Conservation (phyloP, 2,797 vertebrate species). For the Pteropus rufus region DNA sequence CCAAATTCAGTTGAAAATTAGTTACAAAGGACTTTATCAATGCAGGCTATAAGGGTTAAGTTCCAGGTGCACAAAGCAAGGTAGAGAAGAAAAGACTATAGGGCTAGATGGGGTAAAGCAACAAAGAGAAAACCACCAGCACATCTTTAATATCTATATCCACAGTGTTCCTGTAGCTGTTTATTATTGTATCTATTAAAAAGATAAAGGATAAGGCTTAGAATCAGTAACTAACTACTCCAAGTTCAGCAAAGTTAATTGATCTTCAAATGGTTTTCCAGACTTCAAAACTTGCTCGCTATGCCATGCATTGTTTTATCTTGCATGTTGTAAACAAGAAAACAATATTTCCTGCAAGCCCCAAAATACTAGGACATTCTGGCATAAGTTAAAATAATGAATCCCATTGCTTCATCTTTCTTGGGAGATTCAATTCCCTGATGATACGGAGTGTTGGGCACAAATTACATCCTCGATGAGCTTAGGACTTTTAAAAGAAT, state of each 20-base stretch:
- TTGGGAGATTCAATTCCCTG: neutral
- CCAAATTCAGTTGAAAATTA: neutral
- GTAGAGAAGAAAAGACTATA: neutral
- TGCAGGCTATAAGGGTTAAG: neutral
- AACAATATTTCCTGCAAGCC: neutral
- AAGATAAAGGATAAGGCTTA: neutral
- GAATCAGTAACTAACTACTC: neutral
- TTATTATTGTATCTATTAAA: neutral
- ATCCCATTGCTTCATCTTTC: neutral
- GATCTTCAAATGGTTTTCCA: neutral
- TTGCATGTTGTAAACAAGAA: neutral
- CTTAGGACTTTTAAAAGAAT: neutral
- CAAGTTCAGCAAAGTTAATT: neutral
- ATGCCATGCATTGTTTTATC: neutral
- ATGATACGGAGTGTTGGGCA: neutral
- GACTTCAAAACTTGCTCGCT: neutral
- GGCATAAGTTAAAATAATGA: neutral
- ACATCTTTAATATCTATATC: neutral
- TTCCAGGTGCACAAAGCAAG: fast-evolving
- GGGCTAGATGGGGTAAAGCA: fast-evolving
- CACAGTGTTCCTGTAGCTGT: too few species aligned
- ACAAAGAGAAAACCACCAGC: fast-evolving
- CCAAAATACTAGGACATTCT: neutral
- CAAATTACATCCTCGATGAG: neutral
- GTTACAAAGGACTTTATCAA: neutral